Evolutionary conservation across 2,113 vertebrate species (phyloP).

Genomic region (Vombatus ursinus): DNA sequence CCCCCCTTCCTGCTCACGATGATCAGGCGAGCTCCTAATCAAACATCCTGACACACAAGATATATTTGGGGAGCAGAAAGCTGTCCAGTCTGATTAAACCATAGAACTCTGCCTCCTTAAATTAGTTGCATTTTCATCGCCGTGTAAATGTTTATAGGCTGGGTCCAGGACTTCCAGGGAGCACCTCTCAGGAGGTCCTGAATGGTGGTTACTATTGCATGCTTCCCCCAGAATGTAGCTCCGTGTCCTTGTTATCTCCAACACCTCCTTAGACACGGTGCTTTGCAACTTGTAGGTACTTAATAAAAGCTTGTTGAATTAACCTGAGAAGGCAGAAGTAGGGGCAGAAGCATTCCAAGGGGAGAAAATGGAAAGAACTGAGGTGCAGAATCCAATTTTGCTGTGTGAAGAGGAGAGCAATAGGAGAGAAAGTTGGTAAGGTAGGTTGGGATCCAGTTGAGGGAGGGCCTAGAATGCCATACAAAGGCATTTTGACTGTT

Average conservation of each 20-base stretch:
- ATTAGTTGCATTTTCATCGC: background rate
- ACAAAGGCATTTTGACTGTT: background rate
- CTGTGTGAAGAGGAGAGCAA: background rate
- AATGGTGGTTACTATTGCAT: too few relatives aligned
- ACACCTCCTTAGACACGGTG: background rate
- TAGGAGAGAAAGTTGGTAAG: background rate
- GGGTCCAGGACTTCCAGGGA: background rate
- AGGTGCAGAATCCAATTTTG: background rate
- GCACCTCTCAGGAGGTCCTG: background rate
- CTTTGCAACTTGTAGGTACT: background rate
- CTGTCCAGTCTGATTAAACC: background rate
- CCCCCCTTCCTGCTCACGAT: background rate
- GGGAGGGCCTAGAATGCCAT: background rate
- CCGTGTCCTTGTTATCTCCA: background rate
- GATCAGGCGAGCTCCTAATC: background rate
- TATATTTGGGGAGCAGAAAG: background rate
- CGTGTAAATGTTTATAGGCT: background rate
- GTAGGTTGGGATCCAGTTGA: background rate
- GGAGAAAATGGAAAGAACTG: background rate
- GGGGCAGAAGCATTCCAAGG: background rate
- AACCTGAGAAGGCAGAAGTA: background rate
- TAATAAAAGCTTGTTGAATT: background rate
- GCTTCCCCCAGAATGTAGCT: background rate
- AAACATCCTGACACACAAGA: background rate
- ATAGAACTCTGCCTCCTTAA: background rate